phyloP scores from a whole-genome alignment of 2,888 invertebrate genomes.

The Lomographa bimaculata region DNA sequence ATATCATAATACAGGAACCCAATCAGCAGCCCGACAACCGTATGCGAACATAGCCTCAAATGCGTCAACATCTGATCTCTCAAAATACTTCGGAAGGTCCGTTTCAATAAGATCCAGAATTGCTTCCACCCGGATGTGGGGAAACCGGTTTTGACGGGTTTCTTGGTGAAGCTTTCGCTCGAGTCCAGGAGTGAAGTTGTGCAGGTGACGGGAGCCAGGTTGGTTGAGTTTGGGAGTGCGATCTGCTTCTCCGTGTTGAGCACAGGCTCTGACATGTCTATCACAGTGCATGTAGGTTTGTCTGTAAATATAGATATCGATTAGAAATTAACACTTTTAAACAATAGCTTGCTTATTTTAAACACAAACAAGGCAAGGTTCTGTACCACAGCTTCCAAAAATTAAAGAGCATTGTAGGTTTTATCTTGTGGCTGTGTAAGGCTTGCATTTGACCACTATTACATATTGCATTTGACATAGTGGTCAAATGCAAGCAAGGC shows the following conservation, averaged over 20 bases:
- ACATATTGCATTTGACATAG: too few relatives aligned
- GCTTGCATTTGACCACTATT: too few relatives aligned
- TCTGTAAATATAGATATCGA: slow-evolving; percentile 58
- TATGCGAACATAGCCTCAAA: slow-evolving; percentile 93
- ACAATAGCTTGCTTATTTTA: too few relatives aligned
- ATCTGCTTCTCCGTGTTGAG: slow-evolving; percentile 62
- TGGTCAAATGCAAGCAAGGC: too few relatives aligned
- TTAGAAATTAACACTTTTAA: too few relatives aligned
- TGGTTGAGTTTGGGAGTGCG: slow-evolving; percentile 59
- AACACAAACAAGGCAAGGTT: too few relatives aligned
- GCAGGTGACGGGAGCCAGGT: slow-evolving; percentile 84
- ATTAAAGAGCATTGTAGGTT: too few relatives aligned
- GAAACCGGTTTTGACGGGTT: slow-evolving; percentile 87
- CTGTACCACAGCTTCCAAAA: too few relatives aligned
- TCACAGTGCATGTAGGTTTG: slow-evolving; percentile 77
- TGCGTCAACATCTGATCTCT: slow-evolving; percentile 95
- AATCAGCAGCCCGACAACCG: slow-evolving; percentile 95
- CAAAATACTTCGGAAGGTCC: slow-evolving; percentile 92
- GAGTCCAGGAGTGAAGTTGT: slow-evolving; percentile 88
- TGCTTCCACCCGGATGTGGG: slow-evolving; percentile 93
- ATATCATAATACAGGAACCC: slow-evolving; percentile 97
- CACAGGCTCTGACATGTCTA: slow-evolving; percentile 78
- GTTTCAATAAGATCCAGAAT: slow-evolving; percentile 93
- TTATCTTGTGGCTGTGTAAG: too few relatives aligned
- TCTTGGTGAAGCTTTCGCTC: slow-evolving; percentile 87